Evolutionary conservation across 2,113 vertebrate genomes (phyloP), one percentile per base, ranked within the genome.

Genomic region (Colius striatus): DNA sequence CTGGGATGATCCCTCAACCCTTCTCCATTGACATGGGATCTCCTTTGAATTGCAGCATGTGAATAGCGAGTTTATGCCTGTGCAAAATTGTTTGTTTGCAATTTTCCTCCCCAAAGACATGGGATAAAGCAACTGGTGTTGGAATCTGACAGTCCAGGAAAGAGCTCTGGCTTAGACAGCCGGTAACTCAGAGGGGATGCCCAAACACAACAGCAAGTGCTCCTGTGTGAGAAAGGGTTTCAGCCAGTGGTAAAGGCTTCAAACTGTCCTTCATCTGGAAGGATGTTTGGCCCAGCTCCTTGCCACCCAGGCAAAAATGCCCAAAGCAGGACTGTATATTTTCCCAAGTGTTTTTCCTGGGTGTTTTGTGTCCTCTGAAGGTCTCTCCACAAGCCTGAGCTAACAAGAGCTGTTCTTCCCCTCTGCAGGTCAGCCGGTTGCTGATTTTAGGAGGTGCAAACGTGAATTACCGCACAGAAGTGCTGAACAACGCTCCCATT

Each of bases 371-470:
- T 51, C 38, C n/a, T 73, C 41, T 3, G 0, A 1, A 9, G 6
- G 22, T 51, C 47, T 60, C 30, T 71, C 16, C 13, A 0, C 5
- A 8, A 32, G 29, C 5, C 77, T 62, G 23, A 22, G 43, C 87
- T 88, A 53, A 51, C 36, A 6, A 32, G 43, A 47, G 5, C 58
- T 70, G 15, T 83, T 84, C 72, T 60, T 38, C 53, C 50, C 22
- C 66, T 11, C 7, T 38, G 7, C 96, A 99, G 99, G 99, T 99
- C 97, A 99, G 99, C 80, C 98, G 99, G 68, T 83, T 99, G 95
- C 97, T 99, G 97, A 99, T 99, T 97, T 95, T 99, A 67, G 99
- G 99, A 60, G 99, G 99, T 0, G 99, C 99, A 30, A 99, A 99
- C 4, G 98, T 99, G 67, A 99, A 99, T 96, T 99, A 99, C 41